Evolutionary conservation across 1,140 invertebrate species (phyloP).

Genomic region (Drosophila lowei): DNA sequence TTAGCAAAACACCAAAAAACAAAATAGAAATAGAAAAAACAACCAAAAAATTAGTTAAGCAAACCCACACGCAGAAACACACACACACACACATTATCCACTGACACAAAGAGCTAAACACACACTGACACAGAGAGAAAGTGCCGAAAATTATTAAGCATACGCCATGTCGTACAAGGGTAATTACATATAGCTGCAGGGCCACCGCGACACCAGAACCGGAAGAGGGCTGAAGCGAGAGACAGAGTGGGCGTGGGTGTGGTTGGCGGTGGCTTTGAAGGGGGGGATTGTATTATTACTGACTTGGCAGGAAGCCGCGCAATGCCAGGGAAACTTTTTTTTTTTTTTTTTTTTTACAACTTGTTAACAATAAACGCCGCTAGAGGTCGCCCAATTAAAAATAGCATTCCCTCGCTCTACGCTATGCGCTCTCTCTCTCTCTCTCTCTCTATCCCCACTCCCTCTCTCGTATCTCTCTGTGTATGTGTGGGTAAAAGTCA

Average conservation of each 20-base stretch:
- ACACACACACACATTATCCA: constrained; percentile 11
- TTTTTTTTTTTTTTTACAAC: constrained; percentile 49
- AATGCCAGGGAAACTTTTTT: constrained; percentile 53
- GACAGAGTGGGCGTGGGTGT: neutral
- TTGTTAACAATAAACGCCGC: constrained; percentile 76
- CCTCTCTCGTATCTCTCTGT: neutral
- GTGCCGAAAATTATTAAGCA: constrained; percentile 66
- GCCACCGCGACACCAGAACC: no score
- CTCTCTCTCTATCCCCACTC: neutral
- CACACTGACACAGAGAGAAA: constrained; percentile 1
- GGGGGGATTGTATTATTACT: constrained; percentile 5
- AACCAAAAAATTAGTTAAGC: constrained; percentile 44
- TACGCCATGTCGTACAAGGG: constrained; percentile 73
- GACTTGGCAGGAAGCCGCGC: constrained; percentile 44
- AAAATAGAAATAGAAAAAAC: constrained; percentile 1
- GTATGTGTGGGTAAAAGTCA: constrained; percentile 52
- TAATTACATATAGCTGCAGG: constrained; percentile 59
- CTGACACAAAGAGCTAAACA: neutral
- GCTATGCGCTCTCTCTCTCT: neutral
- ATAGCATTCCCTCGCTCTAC: constrained; percentile 23
- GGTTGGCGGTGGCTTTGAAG: neutral
- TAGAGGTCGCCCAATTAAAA: constrained; percentile 74
- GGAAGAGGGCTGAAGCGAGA: neutral
- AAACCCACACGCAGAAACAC: constrained; percentile 17
- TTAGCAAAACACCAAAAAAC: constrained; percentile 20